phyloP scores from a whole-genome alignment of 2,888 invertebrate genomes.

The Ecdyonurus torrentis region DNA sequence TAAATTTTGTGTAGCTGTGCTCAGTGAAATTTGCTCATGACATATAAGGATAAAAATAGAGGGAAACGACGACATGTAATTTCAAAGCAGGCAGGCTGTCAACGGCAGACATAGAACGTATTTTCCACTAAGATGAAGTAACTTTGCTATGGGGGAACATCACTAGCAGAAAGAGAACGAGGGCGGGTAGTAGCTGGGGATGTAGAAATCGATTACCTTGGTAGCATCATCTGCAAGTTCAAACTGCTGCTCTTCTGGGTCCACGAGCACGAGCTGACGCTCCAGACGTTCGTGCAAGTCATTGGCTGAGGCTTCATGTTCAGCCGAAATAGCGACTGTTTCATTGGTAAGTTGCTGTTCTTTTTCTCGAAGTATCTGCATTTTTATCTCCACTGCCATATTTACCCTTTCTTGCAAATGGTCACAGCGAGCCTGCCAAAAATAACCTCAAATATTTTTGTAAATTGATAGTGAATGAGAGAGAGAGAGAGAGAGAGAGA shows the following conservation, averaged over 20 bases:
- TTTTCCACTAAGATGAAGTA: neutral
- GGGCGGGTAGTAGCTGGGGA: too few relatives aligned
- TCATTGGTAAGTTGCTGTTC: neutral
- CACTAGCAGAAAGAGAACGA: neutral
- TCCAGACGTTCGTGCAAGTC: neutral
- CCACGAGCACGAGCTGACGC: neutral
- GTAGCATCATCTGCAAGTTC: neutral
- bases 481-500: too few relatives aligned
- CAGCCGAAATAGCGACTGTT: neutral
- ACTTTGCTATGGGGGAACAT: neutral
- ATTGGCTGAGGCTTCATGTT: neutral
- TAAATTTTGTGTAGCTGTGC: too few relatives aligned
- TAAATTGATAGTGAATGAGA: neutral
- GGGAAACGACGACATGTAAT: neutral
- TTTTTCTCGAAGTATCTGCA: neutral
- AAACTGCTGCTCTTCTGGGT: neutral
- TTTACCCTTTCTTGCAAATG: neutral
- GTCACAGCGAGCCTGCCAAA: neutral
- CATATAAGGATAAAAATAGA: too few relatives aligned
- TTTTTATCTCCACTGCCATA: neutral
- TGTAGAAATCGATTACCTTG: neutral
- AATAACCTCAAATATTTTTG: neutral
- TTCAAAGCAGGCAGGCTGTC: conserved; percentile 22
- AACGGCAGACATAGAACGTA: conserved; percentile 18
- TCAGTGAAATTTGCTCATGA: too few relatives aligned